A percentile compares a stretch with the other conserved stretches of the same genome.
Conservation (phyloP, 2,888 invertebrate genomes). For the Carabus problematicus region DNA sequence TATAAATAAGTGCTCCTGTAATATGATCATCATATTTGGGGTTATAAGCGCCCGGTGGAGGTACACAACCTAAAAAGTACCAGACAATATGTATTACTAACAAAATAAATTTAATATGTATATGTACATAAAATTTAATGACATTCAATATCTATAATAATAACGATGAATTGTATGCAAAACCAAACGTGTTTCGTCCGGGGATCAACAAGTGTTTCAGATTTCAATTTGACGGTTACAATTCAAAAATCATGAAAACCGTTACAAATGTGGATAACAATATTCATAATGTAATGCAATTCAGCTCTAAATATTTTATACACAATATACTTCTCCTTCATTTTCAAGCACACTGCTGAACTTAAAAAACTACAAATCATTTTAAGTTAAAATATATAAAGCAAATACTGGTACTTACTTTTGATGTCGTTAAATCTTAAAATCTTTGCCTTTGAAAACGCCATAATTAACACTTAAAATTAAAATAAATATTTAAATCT, state of each 20-base stretch:
- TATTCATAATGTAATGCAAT: too few relatives aligned
- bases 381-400: conserved; percentile 26
- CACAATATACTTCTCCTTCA: too few relatives aligned
- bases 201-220: too few relatives aligned
- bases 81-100: neutral
- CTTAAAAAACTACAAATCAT: neutral
- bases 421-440: conserved; percentile 64
- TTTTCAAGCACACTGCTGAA: conserved; percentile 12
- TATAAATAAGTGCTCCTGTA: conserved; percentile 57
- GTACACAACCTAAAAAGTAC: conserved; percentile 58
- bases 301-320: too few relatives aligned
- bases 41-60: conserved; percentile 63
- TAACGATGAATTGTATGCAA: too few relatives aligned
- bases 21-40: conserved; percentile 59
- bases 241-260: too few relatives aligned
- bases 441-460: conserved; percentile 66
- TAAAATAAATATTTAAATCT: conserved; percentile 31
- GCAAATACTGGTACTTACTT: conserved; percentile 57
- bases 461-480: conserved; percentile 54
- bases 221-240: too few relatives aligned
- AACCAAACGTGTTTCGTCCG: too few relatives aligned
- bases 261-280: too few relatives aligned
- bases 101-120: too few relatives aligned
- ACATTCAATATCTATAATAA: neutral
- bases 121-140: neutral